phyloP scores from a whole-genome alignment of 2,797 vertebrate genomes.

The Chelon auratus region DNA sequence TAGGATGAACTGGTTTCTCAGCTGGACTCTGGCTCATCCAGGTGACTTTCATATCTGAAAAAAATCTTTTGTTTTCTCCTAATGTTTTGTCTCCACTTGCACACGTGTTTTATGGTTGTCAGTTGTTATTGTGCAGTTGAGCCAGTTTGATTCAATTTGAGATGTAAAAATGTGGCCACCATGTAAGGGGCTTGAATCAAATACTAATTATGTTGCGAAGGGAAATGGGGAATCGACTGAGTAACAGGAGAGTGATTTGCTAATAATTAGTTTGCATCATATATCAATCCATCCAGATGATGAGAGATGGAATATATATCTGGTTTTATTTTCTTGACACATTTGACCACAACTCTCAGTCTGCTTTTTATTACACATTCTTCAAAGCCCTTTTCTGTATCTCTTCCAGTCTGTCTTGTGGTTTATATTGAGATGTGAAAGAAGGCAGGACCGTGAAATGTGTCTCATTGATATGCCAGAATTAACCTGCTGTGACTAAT shows the following conservation, averaged over 20 bases:
- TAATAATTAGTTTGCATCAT: background rate
- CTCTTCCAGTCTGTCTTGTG: slow-evolving; percentile 43
- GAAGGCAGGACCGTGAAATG: slow-evolving; percentile 63
- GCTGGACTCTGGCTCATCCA: slow-evolving; percentile 86
- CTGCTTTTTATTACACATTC: slow-evolving; percentile 43
- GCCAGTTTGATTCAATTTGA: too few species aligned
- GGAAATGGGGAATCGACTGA: background rate
- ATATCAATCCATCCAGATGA: slow-evolving; percentile 24
- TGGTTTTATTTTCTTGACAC: slow-evolving; percentile 42
- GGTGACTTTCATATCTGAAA: slow-evolving; percentile 77
- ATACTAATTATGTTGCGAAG: background rate
- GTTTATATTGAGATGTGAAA: slow-evolving; percentile 67
- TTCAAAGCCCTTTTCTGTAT: slow-evolving; percentile 35
- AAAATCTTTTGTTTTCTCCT: slow-evolving; percentile 8
- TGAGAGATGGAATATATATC: slow-evolving; percentile 18
- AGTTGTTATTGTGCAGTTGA: slow-evolving; percentile 8
- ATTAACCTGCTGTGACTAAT: slow-evolving; percentile 79
- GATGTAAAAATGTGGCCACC: background rate
- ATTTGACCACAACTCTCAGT: slow-evolving; percentile 22
- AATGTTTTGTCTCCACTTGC: slow-evolving; percentile 10
- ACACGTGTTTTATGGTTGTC: background rate
- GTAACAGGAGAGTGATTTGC: background rate
- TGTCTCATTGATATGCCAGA: slow-evolving; percentile 73
- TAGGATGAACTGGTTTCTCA: slow-evolving; percentile 85
- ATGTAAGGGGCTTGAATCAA: background rate